Percentiles rank a stretch among this genome's conserved stretches.
Evolutionary conservation across 2,797 vertebrate species (phyloP).

Genomic region (Coranthus polyacanthus): DNA sequence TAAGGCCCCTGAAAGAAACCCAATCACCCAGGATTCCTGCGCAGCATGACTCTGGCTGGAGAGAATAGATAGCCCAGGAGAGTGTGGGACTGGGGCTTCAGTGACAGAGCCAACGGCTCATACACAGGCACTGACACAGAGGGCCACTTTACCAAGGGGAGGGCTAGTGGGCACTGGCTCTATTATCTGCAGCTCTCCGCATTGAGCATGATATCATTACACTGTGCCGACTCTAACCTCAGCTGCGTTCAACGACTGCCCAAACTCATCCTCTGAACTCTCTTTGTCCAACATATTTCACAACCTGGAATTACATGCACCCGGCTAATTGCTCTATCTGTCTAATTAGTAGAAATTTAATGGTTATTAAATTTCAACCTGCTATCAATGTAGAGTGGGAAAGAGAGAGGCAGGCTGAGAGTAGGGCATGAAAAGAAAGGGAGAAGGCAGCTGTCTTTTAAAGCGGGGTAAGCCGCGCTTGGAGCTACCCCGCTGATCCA

Average conservation of each 20-base stretch:
- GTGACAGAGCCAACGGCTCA: conserved; percentile 70
- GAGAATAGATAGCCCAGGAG: conserved; percentile 82
- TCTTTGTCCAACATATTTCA: conserved; percentile 74
- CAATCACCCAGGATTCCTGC: conserved; percentile 91
- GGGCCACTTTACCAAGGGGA: conserved; percentile 78
- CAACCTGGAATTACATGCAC: conserved; percentile 78
- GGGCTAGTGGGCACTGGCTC: conserved; percentile 73
- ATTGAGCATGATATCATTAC: conserved; percentile 84
- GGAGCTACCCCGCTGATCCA: conserved; percentile 88
- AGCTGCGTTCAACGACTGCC: conserved; percentile 56
- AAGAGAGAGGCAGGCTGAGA: conserved; percentile 74
- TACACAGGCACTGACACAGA: conserved; percentile 75
- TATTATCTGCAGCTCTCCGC: conserved; percentile 76
- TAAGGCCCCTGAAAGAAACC: conserved; percentile 89
- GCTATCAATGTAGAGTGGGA: conserved; percentile 75
- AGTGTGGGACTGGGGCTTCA: conserved; percentile 77
- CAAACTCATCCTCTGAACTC: conserved; percentile 76
- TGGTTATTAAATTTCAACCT: conserved; percentile 84
- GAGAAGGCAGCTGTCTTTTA: conserved; percentile 89
- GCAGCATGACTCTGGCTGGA: conserved; percentile 86
- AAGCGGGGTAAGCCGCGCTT: conserved; percentile 85
- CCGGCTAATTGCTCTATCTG: conserved; percentile 81
- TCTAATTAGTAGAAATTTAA: conserved; percentile 84
- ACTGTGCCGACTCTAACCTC: conserved; percentile 57
- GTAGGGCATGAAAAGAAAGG: conserved; percentile 82